Base-by-base conservation (phyloP, 1,140 invertebrate genomes). In the Lepidotrigona ventralis region DNA sequence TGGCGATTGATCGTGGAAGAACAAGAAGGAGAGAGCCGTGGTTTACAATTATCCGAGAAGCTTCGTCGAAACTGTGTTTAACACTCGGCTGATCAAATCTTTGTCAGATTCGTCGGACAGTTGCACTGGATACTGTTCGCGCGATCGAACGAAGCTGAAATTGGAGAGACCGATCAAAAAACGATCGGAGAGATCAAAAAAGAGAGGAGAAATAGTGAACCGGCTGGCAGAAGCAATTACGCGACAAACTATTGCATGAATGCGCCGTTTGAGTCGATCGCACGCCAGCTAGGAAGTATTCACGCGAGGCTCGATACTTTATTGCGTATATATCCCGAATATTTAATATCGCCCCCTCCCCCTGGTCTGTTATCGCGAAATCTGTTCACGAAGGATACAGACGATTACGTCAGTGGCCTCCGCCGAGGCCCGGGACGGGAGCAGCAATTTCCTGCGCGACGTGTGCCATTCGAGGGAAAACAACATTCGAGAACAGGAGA, bases 381-480 rank as follows among this genome's bases (percentile, higher is more conserved):
- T 69, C 80, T 77, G 80, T 51, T 77, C 80, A 23, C 73, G 80
- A 82, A 82, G 39, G 73, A 77, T 82, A 82, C 80, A 53, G 63
- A 60, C 26, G 73, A 82, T 77, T 82, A 82, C 80, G 80, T 82
- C 80, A 77, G 64, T 77, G 80, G 83, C 63, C 82, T 21, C 29
- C 15, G 19, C 33, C 26, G 14, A 39, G 8, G 17, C 0, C 17
- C 19, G 56, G 5, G 29, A 58, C 12, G 14, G 56, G 71, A 23
- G 64, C 79, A 75, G 85, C 71, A 83, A 86, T 86, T 86, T 86
- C 85, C 85, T 83, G 75, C 81, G 70, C 85, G 85, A 86, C 81
- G 81, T 84, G 75, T 86, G 81, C 85, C 76, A 76, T 86, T 84
- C 54, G 81, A 77, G 81, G 39, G 46, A 83, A 71, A 85, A 83